Evolutionary conservation across 2,888 invertebrate species (phyloP), one percentile per base, ranked within the genome.

Genomic region (Odontocolon sp.): DNA sequence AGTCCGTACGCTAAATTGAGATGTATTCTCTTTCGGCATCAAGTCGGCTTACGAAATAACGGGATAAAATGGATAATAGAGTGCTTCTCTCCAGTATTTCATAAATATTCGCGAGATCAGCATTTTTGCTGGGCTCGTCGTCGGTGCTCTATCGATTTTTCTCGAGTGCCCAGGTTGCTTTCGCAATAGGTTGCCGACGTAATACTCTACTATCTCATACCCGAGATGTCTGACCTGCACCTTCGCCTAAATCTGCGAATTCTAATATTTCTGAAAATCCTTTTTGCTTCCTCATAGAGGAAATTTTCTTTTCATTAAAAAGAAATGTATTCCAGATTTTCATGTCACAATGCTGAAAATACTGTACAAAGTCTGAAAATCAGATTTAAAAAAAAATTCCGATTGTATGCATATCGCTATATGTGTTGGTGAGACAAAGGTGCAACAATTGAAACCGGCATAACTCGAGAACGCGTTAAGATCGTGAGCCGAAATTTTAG

Each of bases 31-130:
- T 26, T 28, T 9, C 40, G 57, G 14, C 14, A 38, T 14, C 57
- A 14, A 11, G n/a, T 14, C 26, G 40, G 9, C 16, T 26, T 36
- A 21, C 42, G 61, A 45, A 54, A 38, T 54, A 56, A 57, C 16
- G 18, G 36, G 31, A 56, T 40, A 18, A 23, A 67, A 59, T 42
- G 31, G 50, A 67, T 73, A 67, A 67, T 42, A 33, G 59, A 74
- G 59, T 42, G 28, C 42, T 52, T 33, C 4, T 31, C 59, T 45
- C 21, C 38, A 28, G 33, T 68, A 56, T 69, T 74, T 26, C 56
- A 42, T 63, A 69, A 74, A 69, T 74, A 68, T 74, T 69, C 42
- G 69, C 56, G 45, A 63, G 23, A 69, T 74, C 69, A 69, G 69
- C 74, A 38, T 69, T 74, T 71, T 56, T 6, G 23, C 69, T 56